Conservation (phyloP, 2,888 invertebrate species). For the Drosophila ochracea region DNA sequence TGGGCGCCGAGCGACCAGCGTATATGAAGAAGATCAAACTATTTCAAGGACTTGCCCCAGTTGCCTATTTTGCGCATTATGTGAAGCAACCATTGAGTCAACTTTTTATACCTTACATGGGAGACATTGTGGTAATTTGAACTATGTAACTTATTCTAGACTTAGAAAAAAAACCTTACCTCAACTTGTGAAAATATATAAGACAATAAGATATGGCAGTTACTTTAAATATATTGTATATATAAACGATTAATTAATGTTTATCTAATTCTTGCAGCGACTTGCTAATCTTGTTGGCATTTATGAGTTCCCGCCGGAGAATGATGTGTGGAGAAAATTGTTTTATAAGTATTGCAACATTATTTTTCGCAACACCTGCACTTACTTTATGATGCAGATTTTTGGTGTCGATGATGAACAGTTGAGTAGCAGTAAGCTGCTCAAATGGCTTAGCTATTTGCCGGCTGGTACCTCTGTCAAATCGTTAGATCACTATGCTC, state of each 20-base stretch:
- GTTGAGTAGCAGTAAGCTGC: slow-evolving; percentile 85
- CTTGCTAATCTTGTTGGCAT: slow-evolving; percentile 34
- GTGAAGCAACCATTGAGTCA: slow-evolving; percentile 72
- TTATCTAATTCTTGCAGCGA: slow-evolving; percentile 10
- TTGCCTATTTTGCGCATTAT: slow-evolving; percentile 84
- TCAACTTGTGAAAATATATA: neutral
- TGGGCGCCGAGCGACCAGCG: slow-evolving; percentile 85
- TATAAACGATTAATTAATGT: neutral
- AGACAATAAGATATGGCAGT: neutral
- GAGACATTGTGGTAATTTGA: slow-evolving; percentile 18
- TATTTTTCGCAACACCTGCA: slow-evolving; percentile 58
- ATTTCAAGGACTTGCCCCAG: slow-evolving; percentile 86
- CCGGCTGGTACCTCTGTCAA: slow-evolving; percentile 87
- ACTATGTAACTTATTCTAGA: too few relatives aligned
- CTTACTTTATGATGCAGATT: slow-evolving; percentile 85
- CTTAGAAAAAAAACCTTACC: neutral
- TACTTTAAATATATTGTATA: slow-evolving; percentile 14
- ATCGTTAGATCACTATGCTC: slow-evolving; percentile 86
- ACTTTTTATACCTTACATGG: neutral
- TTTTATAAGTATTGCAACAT: slow-evolving; percentile 28
- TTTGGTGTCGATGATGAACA: slow-evolving; percentile 85
- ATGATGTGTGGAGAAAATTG: slow-evolving; percentile 32
- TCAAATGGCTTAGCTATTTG: slow-evolving; percentile 87
- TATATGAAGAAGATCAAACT: slow-evolving; percentile 86
- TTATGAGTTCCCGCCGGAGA: slow-evolving; percentile 58